phyloP scores from a whole-genome alignment of 2,888 invertebrate species.

The Pterobdella sp. region DNA sequence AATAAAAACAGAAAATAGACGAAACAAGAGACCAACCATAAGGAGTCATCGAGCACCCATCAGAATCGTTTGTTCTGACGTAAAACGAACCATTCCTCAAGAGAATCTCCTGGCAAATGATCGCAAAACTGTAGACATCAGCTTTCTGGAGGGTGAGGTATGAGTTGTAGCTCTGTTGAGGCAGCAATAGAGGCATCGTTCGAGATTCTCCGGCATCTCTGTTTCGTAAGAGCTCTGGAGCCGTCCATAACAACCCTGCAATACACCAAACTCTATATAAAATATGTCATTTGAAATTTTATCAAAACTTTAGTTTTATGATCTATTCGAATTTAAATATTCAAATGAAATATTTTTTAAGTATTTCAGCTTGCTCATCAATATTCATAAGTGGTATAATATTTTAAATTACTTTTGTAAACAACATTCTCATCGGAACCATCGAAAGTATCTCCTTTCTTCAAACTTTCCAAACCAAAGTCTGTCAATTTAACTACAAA shows the following conservation, averaged over 20 bases:
- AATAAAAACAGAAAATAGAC: too few relatives aligned
- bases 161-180: conserved; percentile 51
- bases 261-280: too few relatives aligned
- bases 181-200: conserved; percentile 39
- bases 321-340: too few relatives aligned
- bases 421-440: conserved; percentile 40
- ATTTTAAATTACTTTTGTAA: conserved; percentile 18
- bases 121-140: conserved; percentile 76
- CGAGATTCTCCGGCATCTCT: neutral
- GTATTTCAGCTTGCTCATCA: too few relatives aligned
- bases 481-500: conserved; percentile 94
- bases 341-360: too few relatives aligned
- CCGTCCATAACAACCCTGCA: conserved; percentile 66
- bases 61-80: conserved; percentile 41
- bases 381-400: too few relatives aligned
- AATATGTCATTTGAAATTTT: too few relatives aligned
- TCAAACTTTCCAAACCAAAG: conserved; percentile 79
- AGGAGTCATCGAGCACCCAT: conserved; percentile 34
- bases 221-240: conserved; percentile 65
- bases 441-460: conserved; percentile 49
- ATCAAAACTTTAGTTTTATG: too few relatives aligned
- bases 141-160: conserved; percentile 41
- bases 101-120: conserved; percentile 83
- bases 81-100: conserved; percentile 49
- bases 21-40: conserved; percentile 45